Conservation (phyloP, 1,140 invertebrate species). For the Papilio helenus region DNA sequence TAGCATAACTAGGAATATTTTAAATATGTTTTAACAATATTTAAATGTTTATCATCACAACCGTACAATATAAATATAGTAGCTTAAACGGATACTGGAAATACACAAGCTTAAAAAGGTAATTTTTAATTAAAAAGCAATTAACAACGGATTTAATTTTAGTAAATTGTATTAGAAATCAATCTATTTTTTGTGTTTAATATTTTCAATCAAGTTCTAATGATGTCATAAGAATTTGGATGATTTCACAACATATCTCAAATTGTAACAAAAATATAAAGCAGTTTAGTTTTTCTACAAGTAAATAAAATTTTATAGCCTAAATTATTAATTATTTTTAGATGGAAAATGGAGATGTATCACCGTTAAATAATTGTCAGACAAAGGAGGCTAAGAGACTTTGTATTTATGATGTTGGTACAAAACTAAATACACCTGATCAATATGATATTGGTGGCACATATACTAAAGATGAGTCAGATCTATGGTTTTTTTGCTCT, state of each 20-base stretch:
- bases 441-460: constrained; percentile 70
- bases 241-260: not conserved
- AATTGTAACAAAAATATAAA: not conserved
- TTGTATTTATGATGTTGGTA: constrained; percentile 59
- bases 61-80: not conserved
- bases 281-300: too few relatives aligned
- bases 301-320: too few relatives aligned
- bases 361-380: constrained; percentile 55
- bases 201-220: not conserved
- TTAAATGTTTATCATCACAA: not conserved
- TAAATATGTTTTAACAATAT: not conserved
- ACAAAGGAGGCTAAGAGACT: constrained; percentile 54
- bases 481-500: constrained; percentile 67
- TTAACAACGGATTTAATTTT: not conserved
- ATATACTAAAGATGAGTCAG: constrained; percentile 52
- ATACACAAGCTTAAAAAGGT: not conserved
- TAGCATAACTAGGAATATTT: not conserved
- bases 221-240: not conserved
- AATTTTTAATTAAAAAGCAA: not conserved
- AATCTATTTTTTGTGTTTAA: not conserved
- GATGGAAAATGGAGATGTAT: constrained; percentile 51
- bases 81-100: not conserved
- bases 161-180: not conserved
- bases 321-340: constrained; percentile 42
- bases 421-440: constrained; percentile 52